These are phyloP conservation scores for Heliconius ethilla DNA, from an alignment of 2,888 invertebrate genomes.

Conservation along the genomic window DNA sequence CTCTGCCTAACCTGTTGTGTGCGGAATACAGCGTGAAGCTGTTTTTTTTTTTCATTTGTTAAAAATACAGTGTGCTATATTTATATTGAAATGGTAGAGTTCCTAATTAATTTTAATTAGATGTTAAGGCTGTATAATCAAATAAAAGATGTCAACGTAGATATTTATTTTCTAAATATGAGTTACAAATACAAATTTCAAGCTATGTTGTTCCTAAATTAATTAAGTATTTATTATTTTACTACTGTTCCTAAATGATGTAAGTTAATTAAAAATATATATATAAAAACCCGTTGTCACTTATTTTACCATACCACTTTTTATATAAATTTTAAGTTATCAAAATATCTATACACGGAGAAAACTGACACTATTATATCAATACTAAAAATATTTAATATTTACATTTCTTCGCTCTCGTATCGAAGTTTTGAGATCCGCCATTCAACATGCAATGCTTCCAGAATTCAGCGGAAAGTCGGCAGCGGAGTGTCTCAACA, in stretches of 20 bases:
- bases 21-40: no score
- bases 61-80: neutral
- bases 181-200: neutral
- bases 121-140: neutral
- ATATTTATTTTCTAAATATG: neutral
- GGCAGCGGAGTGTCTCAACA: no score
- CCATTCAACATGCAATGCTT: no score
- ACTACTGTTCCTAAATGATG: neutral
- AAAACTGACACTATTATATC: no score
- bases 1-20: no score
- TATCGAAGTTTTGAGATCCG: no score
- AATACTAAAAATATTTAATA: no score
- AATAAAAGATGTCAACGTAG: neutral
- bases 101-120: neutral
- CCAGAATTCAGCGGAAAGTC: no score
- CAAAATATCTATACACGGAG: no score
- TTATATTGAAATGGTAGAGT: neutral
- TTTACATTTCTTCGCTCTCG: no score
- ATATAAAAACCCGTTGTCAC: neutral
- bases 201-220: neutral
- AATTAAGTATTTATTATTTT: no score
- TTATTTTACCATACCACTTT: conserved; percentile 1
- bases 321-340: no score
- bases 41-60: neutral
- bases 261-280: neutral